phyloP scores from a whole-genome alignment of 1,140 invertebrate species.

The Pogonomyrmex barbatus region DNA sequence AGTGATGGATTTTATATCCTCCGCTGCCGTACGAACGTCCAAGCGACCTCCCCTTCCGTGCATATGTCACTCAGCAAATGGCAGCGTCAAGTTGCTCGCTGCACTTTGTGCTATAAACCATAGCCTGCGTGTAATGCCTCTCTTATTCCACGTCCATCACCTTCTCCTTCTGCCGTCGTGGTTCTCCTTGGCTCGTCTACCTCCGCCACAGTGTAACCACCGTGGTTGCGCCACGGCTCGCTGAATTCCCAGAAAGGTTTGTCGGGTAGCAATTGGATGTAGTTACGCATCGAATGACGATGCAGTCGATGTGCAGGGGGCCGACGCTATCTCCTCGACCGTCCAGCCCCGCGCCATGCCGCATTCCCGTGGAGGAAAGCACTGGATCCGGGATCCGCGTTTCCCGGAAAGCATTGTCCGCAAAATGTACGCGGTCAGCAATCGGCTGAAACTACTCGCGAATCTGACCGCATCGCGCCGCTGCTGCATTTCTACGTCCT shows the following conservation, averaged over 20 bases:
- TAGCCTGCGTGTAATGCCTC: slow-evolving; percentile 73
- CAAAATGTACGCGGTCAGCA: slow-evolving; percentile 77
- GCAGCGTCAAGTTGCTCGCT: slow-evolving; percentile 53
- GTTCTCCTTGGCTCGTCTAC: slow-evolving; percentile 15
- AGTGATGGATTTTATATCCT: slow-evolving; percentile 67
- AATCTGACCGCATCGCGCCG: slow-evolving; percentile 52
- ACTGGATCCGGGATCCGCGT: slow-evolving; percentile 76
- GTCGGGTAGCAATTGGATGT: slow-evolving; percentile 80
- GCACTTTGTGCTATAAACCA: slow-evolving; percentile 78
- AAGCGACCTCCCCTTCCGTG: slow-evolving; percentile 28
- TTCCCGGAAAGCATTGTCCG: slow-evolving; percentile 80
- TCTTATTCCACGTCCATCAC: slow-evolving; percentile 50
- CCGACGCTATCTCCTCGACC: slow-evolving; percentile 32
- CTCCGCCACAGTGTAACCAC: slow-evolving; percentile 60
- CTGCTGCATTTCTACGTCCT: slow-evolving; percentile 42
- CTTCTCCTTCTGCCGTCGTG: slow-evolving; percentile 34
- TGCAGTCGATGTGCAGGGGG: slow-evolving; percentile 61
- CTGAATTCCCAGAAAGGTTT: slow-evolving; percentile 78
- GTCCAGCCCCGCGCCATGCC: slow-evolving; percentile 7
- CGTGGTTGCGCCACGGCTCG: slow-evolving; percentile 59
- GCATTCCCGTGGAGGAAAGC: slow-evolving; percentile 72
- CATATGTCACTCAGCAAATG: slow-evolving; percentile 73
- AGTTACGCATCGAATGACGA: slow-evolving; percentile 81
- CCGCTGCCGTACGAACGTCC: slow-evolving; percentile 28
- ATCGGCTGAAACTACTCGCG: slow-evolving; percentile 68